These are phyloP conservation scores for Bucco capensis DNA, from an alignment of 2,113 vertebrate genomes.

Conservation along the genomic window DNA sequence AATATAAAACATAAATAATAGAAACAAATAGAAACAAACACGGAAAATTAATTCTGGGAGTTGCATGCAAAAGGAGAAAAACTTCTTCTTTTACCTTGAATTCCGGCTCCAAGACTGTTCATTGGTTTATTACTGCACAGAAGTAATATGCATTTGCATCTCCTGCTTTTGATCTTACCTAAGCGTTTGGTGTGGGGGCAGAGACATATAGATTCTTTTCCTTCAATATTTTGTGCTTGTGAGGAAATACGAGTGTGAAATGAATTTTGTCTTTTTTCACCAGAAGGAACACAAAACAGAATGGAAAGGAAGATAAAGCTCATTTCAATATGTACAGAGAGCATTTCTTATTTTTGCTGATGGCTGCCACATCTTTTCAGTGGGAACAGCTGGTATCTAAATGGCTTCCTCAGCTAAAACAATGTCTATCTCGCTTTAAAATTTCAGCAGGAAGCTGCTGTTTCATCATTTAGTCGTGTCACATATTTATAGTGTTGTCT, in stretches of 20 bases:
- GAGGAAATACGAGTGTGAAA: background rate
- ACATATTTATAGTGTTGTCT: conserved; percentile 74
- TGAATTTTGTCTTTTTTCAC: conserved; percentile 35
- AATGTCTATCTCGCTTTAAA: conserved; percentile 65
- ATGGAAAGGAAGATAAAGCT: conserved; percentile 42
- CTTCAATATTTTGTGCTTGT: background rate
- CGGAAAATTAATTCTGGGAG: background rate
- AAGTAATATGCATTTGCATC: background rate
- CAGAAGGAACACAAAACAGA: background rate
- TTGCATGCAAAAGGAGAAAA: too few species aligned
- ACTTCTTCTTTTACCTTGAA: background rate
- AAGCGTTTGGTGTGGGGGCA: background rate
- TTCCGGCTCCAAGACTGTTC: background rate
- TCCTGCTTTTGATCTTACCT: background rate
- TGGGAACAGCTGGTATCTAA: conserved; percentile 71
- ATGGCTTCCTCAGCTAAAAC: conserved; percentile 71
- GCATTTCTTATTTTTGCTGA: conserved; percentile 63
- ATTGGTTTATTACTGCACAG: background rate
- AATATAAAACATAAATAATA: background rate
- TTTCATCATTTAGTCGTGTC: conserved; percentile 71
- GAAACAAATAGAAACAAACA: background rate
- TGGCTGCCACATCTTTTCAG: conserved; percentile 66
- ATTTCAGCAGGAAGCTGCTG: conserved; percentile 70
- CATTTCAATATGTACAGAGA: conserved; percentile 57
- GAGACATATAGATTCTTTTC: background rate